A percentile compares a stretch with the other conserved stretches of the same genome.
Evolutionary conservation across 2,888 invertebrate genomes (phyloP).

Genomic region (Fragum fragum): DNA sequence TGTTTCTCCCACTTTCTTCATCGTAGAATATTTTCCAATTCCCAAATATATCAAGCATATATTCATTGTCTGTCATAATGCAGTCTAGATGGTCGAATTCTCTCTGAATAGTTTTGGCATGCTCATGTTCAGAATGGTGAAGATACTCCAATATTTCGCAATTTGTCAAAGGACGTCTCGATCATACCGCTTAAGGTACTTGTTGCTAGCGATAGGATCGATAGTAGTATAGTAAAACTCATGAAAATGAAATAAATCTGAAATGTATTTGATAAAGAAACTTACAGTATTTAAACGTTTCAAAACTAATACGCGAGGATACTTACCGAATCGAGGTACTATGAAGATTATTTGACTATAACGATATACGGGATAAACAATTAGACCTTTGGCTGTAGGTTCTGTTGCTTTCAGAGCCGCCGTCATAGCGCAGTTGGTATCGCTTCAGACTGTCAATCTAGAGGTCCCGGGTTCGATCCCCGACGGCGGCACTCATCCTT

Average conservation of each 20-base stretch:
- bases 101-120: neutral
- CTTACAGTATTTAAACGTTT: too few species aligned
- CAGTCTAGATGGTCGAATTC: neutral
- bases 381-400: too few species aligned
- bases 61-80: neutral
- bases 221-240: constrained; percentile 54
- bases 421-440: too few species aligned
- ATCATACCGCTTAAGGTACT: constrained; percentile 51
- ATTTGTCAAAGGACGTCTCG: constrained; percentile 41
- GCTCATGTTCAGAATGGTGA: constrained; percentile 10
- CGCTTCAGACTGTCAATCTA: too few species aligned
- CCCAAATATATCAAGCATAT: constrained; percentile 7
- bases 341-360: too few species aligned
- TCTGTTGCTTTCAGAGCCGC: too few species aligned
- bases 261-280: constrained; percentile 12
- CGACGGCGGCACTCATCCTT: too few species aligned
- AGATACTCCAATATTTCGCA: constrained; percentile 64
- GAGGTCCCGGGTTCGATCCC: too few species aligned
- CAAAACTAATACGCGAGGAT: too few species aligned
- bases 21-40: neutral
- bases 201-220: constrained; percentile 52
- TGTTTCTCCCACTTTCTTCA: neutral
- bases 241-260: constrained; percentile 58
- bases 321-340: too few species aligned
- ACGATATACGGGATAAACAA: too few species aligned